phyloP scores from a whole-genome alignment of 2,888 invertebrate species.

The Leptinotarsa juncta region DNA sequence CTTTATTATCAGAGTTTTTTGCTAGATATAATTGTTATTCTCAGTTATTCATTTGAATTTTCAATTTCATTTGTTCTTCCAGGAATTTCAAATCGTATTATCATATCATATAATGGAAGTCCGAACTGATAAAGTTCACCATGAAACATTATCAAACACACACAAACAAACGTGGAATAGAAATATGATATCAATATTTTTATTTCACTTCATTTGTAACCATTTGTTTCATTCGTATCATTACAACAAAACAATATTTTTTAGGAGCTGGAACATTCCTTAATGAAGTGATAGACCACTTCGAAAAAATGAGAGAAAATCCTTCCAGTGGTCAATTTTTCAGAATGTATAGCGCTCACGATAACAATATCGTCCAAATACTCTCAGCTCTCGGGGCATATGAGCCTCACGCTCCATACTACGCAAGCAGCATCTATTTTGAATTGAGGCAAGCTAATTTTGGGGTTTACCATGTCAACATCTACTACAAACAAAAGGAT shows the following conservation, averaged over 20 bases:
- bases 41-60: too few relatives aligned
- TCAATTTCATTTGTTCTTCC: too few relatives aligned
- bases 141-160: too few relatives aligned
- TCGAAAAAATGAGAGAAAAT: constrained; percentile 24
- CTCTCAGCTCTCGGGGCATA: constrained; percentile 76
- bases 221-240: too few relatives aligned
- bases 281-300: constrained; percentile 28
- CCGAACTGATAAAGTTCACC: too few relatives aligned
- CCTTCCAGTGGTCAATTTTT: constrained; percentile 65
- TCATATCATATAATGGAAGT: too few relatives aligned
- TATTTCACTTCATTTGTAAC: too few relatives aligned
- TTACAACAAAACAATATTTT: background rate
- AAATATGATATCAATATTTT: too few relatives aligned
- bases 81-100: too few relatives aligned
- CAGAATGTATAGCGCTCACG: constrained; percentile 81
- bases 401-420: constrained; percentile 73
- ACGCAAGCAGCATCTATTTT: constrained; percentile 74
- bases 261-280: constrained; percentile 31
- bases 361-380: constrained; percentile 77
- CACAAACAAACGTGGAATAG: too few relatives aligned
- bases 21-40: too few relatives aligned
- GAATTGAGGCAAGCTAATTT: constrained; percentile 70
- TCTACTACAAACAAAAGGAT: constrained; percentile 36
- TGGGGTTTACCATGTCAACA: constrained; percentile 28
- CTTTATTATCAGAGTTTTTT: too few relatives aligned